A percentile compares a stretch with the other conserved stretches of the same genome.
These are phyloP conservation scores for Aphaenogaster floridana DNA, from an alignment of 1,140 invertebrate genomes.

Conservation along the genomic window DNA sequence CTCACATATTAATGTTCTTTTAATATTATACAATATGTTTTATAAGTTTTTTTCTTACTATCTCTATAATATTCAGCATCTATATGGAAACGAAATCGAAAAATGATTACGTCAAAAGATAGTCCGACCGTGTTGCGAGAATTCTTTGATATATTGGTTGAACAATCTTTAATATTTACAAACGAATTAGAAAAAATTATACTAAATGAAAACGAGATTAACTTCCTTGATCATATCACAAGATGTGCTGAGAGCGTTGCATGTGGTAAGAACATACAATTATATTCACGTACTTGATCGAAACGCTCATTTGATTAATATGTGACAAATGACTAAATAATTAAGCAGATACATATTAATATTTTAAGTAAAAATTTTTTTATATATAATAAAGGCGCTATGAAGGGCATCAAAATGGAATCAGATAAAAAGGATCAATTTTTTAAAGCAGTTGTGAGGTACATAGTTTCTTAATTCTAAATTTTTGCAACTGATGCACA, in stretches of 20 bases:
- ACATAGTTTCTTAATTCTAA: neutral
- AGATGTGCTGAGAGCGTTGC: neutral
- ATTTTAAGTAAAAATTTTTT: neutral
- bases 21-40: too few relatives aligned
- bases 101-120: neutral
- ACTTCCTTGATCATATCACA: neutral
- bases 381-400: neutral
- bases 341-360: neutral
- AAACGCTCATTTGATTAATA: neutral
- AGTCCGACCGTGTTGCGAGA: neutral
- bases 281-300: neutral
- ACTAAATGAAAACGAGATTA: neutral
- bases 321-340: neutral
- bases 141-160: neutral
- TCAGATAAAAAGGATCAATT: neutral
- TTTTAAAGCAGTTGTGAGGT: neutral
- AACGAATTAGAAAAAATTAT: constrained; percentile 3
- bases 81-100: neutral
- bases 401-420: neutral
- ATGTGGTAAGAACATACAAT: neutral
- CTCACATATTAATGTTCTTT: too few relatives aligned
- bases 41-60: too few relatives aligned
- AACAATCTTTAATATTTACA: neutral
- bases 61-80: neutral
- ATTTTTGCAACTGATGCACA: neutral